A percentile compares a stretch with the other conserved stretches of the same genome.
phyloP scores from a whole-genome alignment of 2,888 invertebrate genomes.

The Scaptomyza parva region DNA sequence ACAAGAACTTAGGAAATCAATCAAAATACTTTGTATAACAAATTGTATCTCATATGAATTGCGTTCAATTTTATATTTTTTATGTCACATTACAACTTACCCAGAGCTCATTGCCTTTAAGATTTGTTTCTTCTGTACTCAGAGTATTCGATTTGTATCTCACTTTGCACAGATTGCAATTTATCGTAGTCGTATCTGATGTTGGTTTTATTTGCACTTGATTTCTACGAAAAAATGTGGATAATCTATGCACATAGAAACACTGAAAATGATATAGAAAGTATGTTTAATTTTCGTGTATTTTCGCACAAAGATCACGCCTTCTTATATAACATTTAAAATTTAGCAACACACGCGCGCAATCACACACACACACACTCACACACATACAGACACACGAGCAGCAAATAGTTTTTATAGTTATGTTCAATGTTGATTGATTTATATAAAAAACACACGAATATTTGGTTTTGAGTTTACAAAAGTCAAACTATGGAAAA shows the following conservation, averaged over 20 bases:
- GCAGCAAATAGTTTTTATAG: slow-evolving; percentile 26
- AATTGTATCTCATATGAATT: too few relatives aligned
- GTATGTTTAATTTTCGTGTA: slow-evolving; percentile 7
- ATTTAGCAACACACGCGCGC: slow-evolving; percentile 26
- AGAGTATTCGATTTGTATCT: slow-evolving; percentile 8
- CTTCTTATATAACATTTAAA: slow-evolving; percentile 66
- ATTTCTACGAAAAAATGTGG: slow-evolving; percentile 58
- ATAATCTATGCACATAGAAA: slow-evolving; percentile 68
- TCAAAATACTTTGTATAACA: background rate
- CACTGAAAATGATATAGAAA: slow-evolving; percentile 65
- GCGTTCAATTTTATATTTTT: background rate
- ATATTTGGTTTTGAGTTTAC: slow-evolving; percentile 13
- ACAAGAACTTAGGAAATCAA: slow-evolving; percentile 2
- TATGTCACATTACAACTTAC: slow-evolving; percentile 48
- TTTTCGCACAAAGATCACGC: slow-evolving; percentile 60
- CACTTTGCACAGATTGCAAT: slow-evolving; percentile 34
- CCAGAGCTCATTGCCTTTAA: slow-evolving; percentile 64
- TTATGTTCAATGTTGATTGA: slow-evolving; percentile 5
- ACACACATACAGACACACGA: background rate
- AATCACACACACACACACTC: slow-evolving; percentile 5
- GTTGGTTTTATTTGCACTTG: slow-evolving; percentile 54
- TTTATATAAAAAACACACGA: slow-evolving; percentile 2
- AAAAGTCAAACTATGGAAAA: slow-evolving; percentile 44
- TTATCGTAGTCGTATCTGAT: slow-evolving; percentile 34
- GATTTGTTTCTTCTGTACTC: slow-evolving; percentile 36